phyloP scores from a whole-genome alignment of 2,797 vertebrate genomes.

The Sebastes elongatus region DNA sequence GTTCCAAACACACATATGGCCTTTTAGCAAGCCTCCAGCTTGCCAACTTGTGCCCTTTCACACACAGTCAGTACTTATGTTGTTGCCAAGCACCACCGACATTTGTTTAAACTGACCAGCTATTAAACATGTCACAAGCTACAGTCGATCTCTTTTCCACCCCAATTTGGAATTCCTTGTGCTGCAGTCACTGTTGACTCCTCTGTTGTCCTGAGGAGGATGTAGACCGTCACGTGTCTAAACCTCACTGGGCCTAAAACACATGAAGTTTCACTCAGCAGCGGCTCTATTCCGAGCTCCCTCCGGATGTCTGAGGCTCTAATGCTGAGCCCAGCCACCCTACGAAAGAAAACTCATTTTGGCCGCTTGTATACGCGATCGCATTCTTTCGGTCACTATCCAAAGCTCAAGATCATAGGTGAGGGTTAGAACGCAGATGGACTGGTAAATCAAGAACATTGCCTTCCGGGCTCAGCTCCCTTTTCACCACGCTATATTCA shows the following conservation, averaged over 20 bases:
- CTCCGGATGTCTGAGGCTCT: no score
- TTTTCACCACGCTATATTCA: no score
- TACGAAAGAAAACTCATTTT: no score
- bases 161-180: background rate
- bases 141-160: background rate
- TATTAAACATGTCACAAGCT: slow-evolving; percentile 10
- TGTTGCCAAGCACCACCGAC: slow-evolving; percentile 8
- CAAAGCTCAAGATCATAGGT: no score
- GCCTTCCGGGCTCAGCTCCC: no score
- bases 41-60: slow-evolving; percentile 1
- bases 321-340: no score
- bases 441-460: no score
- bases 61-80: slow-evolving; percentile 3
- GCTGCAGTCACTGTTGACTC: background rate
- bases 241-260: background rate
- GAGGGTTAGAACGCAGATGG: no score
- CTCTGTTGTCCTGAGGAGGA: background rate
- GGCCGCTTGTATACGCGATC: no score
- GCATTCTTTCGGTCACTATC: no score
- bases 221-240: background rate
- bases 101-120: background rate
- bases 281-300: no score
- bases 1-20: slow-evolving; percentile 1
- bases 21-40: background rate
- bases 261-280: background rate